Percentiles rank a stretch among this genome's conserved stretches.
Conservation (phyloP, 2,113 vertebrate genomes). For the Bettongia penicillata region DNA sequence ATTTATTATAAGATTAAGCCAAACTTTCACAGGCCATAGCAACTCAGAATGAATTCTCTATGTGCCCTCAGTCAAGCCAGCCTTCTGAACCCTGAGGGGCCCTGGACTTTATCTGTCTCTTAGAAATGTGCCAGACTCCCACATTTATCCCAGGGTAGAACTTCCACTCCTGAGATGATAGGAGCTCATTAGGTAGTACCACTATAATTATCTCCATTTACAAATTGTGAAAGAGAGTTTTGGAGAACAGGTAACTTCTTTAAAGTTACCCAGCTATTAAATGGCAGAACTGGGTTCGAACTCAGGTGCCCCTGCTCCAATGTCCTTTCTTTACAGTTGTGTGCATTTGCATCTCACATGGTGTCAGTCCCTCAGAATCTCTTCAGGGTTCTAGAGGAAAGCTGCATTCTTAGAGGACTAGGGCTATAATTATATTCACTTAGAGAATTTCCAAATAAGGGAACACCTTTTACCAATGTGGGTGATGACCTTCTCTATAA, state of each 20-base stretch:
- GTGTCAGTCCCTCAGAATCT: not conserved
- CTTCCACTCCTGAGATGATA: not conserved
- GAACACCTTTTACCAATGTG: not conserved
- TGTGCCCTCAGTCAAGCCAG: not conserved
- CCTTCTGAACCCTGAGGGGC: not conserved
- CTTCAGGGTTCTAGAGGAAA: not conserved
- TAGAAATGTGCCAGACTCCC: not conserved
- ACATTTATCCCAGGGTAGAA: not conserved
- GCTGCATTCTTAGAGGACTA: not conserved
- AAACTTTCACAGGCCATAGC: not conserved
- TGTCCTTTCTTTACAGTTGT: not conserved
- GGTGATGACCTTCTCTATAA: not conserved
- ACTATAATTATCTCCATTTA: not conserved
- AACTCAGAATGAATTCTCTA: not conserved
- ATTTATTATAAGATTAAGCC: not conserved
- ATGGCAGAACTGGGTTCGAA: not conserved
- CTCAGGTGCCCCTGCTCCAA: not conserved
- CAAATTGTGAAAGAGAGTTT: not conserved
- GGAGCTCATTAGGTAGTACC: not conserved
- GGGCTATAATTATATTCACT: not conserved
- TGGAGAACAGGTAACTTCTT: not conserved
- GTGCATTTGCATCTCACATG: not conserved
- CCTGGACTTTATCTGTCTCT: not conserved
- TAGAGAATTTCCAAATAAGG: not conserved
- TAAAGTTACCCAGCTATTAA: not conserved